phyloP scores from a whole-genome alignment of 1,140 invertebrate genomes.

The Musca domestica region DNA sequence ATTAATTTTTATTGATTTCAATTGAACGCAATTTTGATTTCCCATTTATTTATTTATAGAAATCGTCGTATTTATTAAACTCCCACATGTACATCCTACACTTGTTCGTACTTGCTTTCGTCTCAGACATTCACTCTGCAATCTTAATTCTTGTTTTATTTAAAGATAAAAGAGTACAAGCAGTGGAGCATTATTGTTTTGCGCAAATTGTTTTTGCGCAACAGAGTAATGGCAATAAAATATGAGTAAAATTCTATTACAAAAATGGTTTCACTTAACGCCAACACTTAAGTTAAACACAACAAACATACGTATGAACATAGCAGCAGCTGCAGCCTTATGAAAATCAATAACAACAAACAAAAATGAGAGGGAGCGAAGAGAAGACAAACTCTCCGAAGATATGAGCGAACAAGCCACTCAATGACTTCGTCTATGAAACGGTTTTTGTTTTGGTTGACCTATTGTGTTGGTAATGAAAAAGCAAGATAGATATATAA shows the following conservation, averaged over 20 bases:
- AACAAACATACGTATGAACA: slow-evolving; percentile 20
- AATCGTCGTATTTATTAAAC: background rate
- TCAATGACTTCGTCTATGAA: too few relatives aligned
- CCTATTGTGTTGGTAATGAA: too few relatives aligned
- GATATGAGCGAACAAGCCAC: background rate
- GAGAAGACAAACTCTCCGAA: background rate
- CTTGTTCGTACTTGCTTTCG: too few relatives aligned
- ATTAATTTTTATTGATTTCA: too few relatives aligned
- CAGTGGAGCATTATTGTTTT: slow-evolving; percentile 52
- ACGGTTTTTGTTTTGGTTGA: too few relatives aligned
- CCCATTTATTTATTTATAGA: too few relatives aligned
- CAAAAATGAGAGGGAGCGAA: background rate
- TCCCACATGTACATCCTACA: background rate
- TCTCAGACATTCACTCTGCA: background rate
- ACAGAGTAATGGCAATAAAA: slow-evolving; percentile 35
- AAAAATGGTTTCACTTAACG: slow-evolving; percentile 53
- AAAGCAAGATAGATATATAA: too few relatives aligned
- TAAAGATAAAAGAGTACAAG: slow-evolving; percentile 35
- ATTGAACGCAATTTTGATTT: too few relatives aligned
- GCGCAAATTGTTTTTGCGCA: slow-evolving; percentile 34
- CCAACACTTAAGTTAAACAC: slow-evolving; percentile 37
- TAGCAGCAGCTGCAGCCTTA: slow-evolving; percentile 34
- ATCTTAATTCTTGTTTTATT: background rate
- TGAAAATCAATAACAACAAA: background rate
- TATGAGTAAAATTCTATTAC: slow-evolving; percentile 12